Percentiles rank a stretch among this genome's conserved stretches.
Conservation (phyloP, 2,888 invertebrate genomes). For the Drosophila nr. fundita region DNA sequence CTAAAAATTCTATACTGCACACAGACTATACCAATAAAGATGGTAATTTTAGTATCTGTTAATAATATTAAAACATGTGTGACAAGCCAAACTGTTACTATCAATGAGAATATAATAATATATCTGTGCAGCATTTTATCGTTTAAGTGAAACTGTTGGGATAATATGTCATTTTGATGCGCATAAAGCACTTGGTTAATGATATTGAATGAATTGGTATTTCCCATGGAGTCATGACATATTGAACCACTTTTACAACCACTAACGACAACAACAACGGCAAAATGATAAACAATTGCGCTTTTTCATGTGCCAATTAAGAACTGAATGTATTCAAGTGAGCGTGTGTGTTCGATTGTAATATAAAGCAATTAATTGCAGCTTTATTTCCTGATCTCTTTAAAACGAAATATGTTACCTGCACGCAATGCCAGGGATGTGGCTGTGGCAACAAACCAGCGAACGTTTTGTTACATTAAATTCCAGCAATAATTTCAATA, state of each 20-base stretch:
- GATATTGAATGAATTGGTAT: conserved; percentile 23
- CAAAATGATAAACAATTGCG: conserved; percentile 28
- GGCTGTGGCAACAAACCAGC: conserved; percentile 1
- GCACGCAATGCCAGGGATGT: conserved; percentile 47
- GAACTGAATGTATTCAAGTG: conserved; percentile 13
- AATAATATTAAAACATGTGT: background rate
- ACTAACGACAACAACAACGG: conserved; percentile 24
- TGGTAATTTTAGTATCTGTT: background rate
- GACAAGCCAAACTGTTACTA: background rate
- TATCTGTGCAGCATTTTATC: background rate
- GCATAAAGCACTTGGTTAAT: conserved; percentile 39
- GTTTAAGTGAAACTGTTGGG: conserved; percentile 7
- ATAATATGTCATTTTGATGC: conserved; percentile 15
- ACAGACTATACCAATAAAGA: background rate
- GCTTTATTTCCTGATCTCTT: conserved; percentile 57
- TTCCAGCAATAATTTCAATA: conserved; percentile 61
- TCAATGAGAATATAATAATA: background rate
- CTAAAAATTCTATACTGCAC: background rate
- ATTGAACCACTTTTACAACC: conserved; percentile 16
- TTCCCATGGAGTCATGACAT: conserved; percentile 11
- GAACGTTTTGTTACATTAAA: conserved; percentile 65
- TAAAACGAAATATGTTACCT: conserved; percentile 46
- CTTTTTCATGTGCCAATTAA: conserved; percentile 43
- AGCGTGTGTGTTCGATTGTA: conserved; percentile 15
- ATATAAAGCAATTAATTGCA: conserved; percentile 68